A percentile compares a stretch with the other conserved stretches of the same genome.
Evolutionary conservation across 2,113 vertebrate species (phyloP).

Genomic region (Melanocharis versteri): DNA sequence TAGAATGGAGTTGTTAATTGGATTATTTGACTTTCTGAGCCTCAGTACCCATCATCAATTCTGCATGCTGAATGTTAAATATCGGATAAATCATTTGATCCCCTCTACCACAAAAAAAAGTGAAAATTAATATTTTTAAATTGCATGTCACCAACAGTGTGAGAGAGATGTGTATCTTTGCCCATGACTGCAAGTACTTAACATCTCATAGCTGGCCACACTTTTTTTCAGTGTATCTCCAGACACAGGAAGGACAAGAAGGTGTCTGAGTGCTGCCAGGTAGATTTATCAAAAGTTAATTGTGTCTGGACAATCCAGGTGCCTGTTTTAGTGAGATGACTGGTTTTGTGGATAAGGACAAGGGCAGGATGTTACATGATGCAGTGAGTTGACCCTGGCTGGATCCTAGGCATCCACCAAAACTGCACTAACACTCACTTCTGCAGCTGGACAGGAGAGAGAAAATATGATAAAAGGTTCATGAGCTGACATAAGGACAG

Average conservation of each 20-base stretch:
- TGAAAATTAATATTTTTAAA: not conserved
- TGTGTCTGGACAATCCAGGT: not conserved
- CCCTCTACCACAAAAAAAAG: not conserved
- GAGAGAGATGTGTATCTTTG: not conserved
- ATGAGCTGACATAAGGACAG: not conserved
- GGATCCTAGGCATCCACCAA: no score
- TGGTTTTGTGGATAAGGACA: not conserved
- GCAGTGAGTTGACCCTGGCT: not conserved
- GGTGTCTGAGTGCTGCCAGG: not conserved
- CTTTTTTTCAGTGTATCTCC: not conserved
- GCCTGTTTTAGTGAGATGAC: not conserved
- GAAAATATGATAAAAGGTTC: not conserved
- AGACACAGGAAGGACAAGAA: not conserved
- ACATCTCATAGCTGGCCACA: not conserved
- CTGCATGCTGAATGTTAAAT: not conserved
- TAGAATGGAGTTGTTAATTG: not conserved
- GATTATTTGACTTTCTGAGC: not conserved
- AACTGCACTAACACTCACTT: not conserved
- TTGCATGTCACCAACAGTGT: not conserved
- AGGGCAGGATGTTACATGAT: no score
- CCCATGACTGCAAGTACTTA: not conserved
- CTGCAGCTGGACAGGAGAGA: not conserved
- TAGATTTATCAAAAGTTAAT: not conserved
- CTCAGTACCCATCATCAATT: not conserved
- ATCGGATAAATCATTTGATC: not conserved